Evolutionary conservation across 2,113 vertebrate genomes (phyloP).

Genomic region (Myxocyprinus asiaticus): DNA sequence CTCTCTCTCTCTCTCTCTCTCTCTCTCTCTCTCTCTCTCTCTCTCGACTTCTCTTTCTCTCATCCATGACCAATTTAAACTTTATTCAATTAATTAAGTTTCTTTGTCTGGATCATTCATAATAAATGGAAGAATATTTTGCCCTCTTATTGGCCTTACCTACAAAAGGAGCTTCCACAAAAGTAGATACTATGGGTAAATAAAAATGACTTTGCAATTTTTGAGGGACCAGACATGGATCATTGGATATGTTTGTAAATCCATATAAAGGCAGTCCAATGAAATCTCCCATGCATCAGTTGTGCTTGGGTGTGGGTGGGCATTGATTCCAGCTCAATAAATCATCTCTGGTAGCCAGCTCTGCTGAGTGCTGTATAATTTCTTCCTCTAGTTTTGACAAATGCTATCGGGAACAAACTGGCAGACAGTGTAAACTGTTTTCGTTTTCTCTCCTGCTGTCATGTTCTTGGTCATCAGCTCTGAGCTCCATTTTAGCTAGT

Average conservation of each 20-base stretch:
- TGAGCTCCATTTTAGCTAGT: constrained; percentile 13
- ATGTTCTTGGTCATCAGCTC: not conserved
- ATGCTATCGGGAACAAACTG: constrained; percentile 50
- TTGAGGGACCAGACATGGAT: constrained; percentile 1
- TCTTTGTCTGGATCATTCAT: not conserved
- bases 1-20: not conserved
- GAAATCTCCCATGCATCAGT: constrained; percentile 16
- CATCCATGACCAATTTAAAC: not conserved
- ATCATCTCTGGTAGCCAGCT: constrained; percentile 36
- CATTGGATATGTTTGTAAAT: constrained; percentile 23
- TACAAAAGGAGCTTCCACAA: not conserved
- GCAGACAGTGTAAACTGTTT: constrained; percentile 50
- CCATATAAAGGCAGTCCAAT: constrained; percentile 22
- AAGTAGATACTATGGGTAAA: not conserved
- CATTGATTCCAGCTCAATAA: constrained; percentile 44
- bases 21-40: not conserved
- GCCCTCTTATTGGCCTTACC: not conserved
- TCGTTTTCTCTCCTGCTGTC: not conserved
- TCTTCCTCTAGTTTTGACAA: constrained; percentile 54
- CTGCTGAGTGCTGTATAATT: constrained; percentile 38
- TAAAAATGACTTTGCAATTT: not conserved
- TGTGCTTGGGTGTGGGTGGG: constrained; percentile 35
- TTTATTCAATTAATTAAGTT: constrained; percentile 19
- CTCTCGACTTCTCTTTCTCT: too few relatives aligned
- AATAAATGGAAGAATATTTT: too few relatives aligned